Conservation (phyloP, 64 coral and sea anemone species). For the Cladopsammia gracilis region DNA sequence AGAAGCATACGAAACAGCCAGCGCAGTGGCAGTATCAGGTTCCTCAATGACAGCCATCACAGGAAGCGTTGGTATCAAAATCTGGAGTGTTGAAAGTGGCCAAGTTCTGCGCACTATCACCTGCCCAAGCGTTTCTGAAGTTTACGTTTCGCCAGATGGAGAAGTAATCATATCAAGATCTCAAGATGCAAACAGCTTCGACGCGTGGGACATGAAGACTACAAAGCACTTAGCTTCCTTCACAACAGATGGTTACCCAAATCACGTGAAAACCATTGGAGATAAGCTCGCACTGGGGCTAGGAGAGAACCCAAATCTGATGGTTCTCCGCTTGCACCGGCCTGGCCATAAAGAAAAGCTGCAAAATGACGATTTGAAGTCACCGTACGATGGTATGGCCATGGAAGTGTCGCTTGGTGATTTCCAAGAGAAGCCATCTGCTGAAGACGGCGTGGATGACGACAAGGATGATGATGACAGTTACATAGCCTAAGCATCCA, state of each 20-base stretch:
- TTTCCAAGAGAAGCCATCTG: background rate
- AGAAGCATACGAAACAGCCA: constrained; percentile 31
- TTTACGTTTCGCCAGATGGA: constrained; percentile 34
- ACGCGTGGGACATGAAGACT: constrained; percentile 37
- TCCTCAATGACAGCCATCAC: constrained; percentile 23
- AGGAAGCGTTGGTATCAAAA: constrained; percentile 1
- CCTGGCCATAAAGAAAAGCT: background rate
- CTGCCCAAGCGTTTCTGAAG: background rate
- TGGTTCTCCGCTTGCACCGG: constrained; percentile 44
- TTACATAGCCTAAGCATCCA: background rate
- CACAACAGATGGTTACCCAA: constrained; percentile 53
- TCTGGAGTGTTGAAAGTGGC: constrained; percentile 42
- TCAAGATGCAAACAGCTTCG: background rate
- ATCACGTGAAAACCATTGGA: constrained; percentile 38
- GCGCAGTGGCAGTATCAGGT: constrained; percentile 18
- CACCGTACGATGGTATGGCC: constrained; percentile 45
- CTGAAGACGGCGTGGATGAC: constrained; percentile 36
- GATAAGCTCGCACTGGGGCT: constrained; percentile 47
- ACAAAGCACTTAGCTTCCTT: constrained; percentile 12
- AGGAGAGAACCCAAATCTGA: constrained; percentile 70
- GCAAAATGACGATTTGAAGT: background rate
- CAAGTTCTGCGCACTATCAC: constrained; percentile 10
- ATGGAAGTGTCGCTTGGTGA: background rate
- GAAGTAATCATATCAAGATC: constrained; percentile 30
- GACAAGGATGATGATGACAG: constrained; percentile 42